These are phyloP conservation scores for Otus sunia DNA, from an alignment of 2,113 vertebrate species.

Conservation along the genomic window DNA sequence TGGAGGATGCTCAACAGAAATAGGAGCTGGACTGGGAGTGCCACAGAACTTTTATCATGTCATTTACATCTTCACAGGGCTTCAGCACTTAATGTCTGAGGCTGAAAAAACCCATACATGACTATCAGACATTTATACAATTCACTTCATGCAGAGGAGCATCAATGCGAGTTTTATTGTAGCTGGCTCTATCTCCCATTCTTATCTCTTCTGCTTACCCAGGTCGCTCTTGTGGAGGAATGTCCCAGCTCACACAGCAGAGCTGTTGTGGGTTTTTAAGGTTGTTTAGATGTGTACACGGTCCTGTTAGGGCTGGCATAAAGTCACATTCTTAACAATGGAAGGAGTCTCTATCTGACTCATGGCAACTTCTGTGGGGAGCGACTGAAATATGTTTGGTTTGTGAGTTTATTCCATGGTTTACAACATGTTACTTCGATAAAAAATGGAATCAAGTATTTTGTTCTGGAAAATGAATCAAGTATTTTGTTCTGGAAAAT, in stretches of 20 bases:
- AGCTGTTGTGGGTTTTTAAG: not conserved
- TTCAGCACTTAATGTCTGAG: fast-evolving
- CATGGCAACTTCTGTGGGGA: not conserved
- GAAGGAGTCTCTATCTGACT: not conserved
- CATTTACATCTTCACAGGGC: not conserved
- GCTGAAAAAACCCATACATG: not conserved
- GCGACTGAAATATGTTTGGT: not conserved
- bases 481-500: not conserved
- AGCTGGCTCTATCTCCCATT: not conserved
- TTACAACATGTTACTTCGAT: not conserved
- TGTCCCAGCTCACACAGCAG: not conserved
- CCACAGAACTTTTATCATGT: fast-evolving
- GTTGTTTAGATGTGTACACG: not conserved
- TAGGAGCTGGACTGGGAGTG: not conserved
- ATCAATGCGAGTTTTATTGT: not conserved
- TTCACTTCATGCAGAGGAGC: not conserved
- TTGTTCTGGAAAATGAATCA: not conserved
- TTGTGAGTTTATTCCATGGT: not conserved
- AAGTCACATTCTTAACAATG: not conserved
- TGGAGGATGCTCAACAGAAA: not conserved
- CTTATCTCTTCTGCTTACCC: not conserved
- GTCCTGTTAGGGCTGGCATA: not conserved
- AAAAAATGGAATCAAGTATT: not conserved
- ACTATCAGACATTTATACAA: not conserved
- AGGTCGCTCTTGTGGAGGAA: not conserved